Evolutionary conservation across 2,888 invertebrate genomes (phyloP).

Genomic region (Polia nebulosa): DNA sequence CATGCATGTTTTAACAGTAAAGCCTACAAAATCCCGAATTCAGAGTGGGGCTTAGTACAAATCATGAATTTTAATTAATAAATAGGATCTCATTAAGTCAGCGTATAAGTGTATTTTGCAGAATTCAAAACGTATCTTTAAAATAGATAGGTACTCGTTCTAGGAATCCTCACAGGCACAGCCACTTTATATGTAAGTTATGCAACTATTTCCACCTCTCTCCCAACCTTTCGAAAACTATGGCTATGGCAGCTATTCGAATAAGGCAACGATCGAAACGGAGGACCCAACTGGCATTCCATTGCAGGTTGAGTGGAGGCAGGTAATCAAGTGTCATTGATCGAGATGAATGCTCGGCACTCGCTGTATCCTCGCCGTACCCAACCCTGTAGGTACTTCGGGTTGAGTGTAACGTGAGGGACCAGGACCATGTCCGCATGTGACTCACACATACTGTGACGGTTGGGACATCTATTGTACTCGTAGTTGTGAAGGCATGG

Average conservation of each 20-base stretch:
- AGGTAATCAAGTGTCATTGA: constrained; percentile 61
- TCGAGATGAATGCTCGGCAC: constrained; percentile 50
- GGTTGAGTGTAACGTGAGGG: constrained; percentile 18
- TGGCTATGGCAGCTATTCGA: constrained; percentile 20
- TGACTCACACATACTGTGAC: constrained; percentile 3
- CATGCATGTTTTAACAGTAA: constrained; percentile 56
- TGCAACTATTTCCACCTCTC: constrained; percentile 28
- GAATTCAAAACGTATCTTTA: neutral
- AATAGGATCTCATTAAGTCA: constrained; percentile 11
- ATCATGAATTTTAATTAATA: constrained; percentile 43
- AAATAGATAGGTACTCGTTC: neutral
- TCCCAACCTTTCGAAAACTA: constrained; percentile 11
- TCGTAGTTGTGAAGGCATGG: neutral
- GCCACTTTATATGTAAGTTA: constrained; percentile 1
- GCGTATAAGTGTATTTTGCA: neutral
- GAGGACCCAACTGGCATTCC: constrained; percentile 53
- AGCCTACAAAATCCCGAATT: constrained; percentile 48
- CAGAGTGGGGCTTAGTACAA: constrained; percentile 35
- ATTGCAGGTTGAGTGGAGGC: constrained; percentile 27
- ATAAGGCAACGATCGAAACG: constrained; percentile 28
- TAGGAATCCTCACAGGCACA: neutral
- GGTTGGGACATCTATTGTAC: constrained; percentile 13
- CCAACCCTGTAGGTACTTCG: constrained; percentile 8
- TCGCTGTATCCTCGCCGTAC: constrained; percentile 37
- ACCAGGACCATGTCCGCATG: constrained; percentile 3